A percentile compares a stretch with the other conserved stretches of the same genome.
Evolutionary conservation across 2,888 invertebrate genomes (phyloP).

Genomic region (Xestia xanthographa): DNA sequence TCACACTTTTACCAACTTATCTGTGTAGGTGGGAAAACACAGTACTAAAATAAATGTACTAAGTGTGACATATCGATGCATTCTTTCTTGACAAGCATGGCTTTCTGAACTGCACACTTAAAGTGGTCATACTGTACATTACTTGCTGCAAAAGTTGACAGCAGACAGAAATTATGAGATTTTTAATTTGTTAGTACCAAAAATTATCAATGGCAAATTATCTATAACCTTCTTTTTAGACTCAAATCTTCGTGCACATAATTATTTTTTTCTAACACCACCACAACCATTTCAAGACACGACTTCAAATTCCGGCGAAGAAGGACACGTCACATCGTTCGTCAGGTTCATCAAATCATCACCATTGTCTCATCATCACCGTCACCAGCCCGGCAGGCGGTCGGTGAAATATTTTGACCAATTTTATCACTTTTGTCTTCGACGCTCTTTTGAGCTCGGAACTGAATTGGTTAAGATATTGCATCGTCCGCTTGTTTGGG

Average conservation of each 20-base stretch:
- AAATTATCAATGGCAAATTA: neutral
- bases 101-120: too few relatives aligned
- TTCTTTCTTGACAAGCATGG: too few relatives aligned
- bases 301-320: neutral
- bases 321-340: conserved; percentile 11
- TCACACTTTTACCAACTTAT: too few relatives aligned
- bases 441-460: conserved; percentile 63
- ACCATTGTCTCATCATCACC: neutral
- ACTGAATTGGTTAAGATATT: conserved; percentile 91
- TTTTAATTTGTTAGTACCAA: neutral
- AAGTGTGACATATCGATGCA: too few relatives aligned
- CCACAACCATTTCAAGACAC: neutral
- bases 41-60: too few relatives aligned
- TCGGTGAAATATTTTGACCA: conserved; percentile 90
- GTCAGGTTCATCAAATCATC: conserved; percentile 7
- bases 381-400: conserved; percentile 80
- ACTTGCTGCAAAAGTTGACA: neutral
- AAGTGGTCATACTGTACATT: neutral
- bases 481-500: conserved; percentile 88
- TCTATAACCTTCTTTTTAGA: neutral
- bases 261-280: neutral
- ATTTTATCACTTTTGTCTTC: conserved; percentile 80
- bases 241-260: neutral
- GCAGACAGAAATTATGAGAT: neutral
- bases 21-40: too few relatives aligned